Evolutionary conservation across 2,113 vertebrate genomes (phyloP).

Genomic region (Chitala chitala): DNA sequence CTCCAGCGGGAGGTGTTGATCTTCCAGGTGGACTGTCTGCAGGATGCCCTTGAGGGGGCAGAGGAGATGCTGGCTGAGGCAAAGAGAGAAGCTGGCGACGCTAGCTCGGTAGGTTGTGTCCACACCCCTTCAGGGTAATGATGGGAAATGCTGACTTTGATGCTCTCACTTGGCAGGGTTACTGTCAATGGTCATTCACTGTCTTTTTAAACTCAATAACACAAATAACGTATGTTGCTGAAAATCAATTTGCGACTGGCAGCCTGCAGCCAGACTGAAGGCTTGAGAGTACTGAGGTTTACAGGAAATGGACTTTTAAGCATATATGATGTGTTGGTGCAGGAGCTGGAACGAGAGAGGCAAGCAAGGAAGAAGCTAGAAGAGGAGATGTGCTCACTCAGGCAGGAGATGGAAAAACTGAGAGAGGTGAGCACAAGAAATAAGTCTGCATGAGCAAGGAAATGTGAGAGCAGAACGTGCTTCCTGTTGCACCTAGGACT

Average conservation of each 20-base stretch:
- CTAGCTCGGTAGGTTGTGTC: slow-evolving; percentile 41
- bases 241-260: too few relatives aligned
- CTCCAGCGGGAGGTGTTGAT: slow-evolving; percentile 60
- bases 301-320: background rate
- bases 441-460: background rate
- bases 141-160: background rate
- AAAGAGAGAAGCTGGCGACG: slow-evolving; percentile 54
- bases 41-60: slow-evolving; percentile 61
- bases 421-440: slow-evolving; percentile 49
- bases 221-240: too few relatives aligned
- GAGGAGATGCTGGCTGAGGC: slow-evolving; percentile 67
- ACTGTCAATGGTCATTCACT: background rate
- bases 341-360: slow-evolving; percentile 58
- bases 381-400: slow-evolving; percentile 47
- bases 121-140: background rate
- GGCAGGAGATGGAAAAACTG: slow-evolving; percentile 56
- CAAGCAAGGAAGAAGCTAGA: slow-evolving; percentile 53
- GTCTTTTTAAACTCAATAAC: too few relatives aligned
- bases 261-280: background rate
- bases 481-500: background rate
- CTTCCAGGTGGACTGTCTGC: slow-evolving; percentile 68
- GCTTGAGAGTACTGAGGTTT: background rate
- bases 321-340: slow-evolving; percentile 6
- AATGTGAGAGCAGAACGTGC: background rate
- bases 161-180: background rate